Conservation (phyloP, 2,113 vertebrate species). For the Orcinus orca region DNA sequence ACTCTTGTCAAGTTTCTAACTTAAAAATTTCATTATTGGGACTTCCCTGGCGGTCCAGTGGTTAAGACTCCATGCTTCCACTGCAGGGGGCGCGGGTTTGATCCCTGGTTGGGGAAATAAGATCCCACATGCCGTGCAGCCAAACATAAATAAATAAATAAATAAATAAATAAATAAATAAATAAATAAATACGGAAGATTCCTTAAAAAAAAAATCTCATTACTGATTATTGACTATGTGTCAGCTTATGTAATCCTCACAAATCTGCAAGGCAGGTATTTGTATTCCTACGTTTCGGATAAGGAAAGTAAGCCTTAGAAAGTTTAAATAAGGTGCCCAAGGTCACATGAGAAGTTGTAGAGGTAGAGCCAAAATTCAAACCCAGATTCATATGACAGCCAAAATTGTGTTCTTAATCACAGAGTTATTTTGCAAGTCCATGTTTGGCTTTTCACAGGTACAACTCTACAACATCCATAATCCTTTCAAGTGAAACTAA, state of each 20-base stretch:
- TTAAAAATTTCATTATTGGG: background rate
- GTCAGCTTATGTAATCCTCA: background rate
- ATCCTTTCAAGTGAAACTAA: background rate
- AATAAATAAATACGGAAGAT: no score
- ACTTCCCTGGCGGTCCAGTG: no score
- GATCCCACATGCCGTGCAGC: no score
- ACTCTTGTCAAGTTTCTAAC: background rate
- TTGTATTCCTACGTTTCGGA: background rate
- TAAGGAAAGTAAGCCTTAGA: background rate
- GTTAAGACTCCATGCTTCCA: no score
- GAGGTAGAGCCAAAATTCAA: background rate
- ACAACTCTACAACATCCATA: background rate
- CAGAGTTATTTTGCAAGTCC: background rate
- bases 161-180: no score
- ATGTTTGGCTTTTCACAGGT: background rate
- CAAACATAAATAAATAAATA: no score
- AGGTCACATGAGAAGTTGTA: background rate
- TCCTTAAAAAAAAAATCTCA: background rate
- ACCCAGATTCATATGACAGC: background rate
- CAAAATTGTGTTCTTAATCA: background rate
- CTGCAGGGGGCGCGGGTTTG: no score
- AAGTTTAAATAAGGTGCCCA: background rate
- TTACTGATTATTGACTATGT: background rate
- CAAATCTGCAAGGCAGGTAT: background rate
- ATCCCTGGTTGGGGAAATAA: no score